Evolutionary conservation across 2,113 vertebrate genomes (phyloP), one percentile per base, ranked within the genome.

Genomic region (Hippocampus mohnikei): DNA sequence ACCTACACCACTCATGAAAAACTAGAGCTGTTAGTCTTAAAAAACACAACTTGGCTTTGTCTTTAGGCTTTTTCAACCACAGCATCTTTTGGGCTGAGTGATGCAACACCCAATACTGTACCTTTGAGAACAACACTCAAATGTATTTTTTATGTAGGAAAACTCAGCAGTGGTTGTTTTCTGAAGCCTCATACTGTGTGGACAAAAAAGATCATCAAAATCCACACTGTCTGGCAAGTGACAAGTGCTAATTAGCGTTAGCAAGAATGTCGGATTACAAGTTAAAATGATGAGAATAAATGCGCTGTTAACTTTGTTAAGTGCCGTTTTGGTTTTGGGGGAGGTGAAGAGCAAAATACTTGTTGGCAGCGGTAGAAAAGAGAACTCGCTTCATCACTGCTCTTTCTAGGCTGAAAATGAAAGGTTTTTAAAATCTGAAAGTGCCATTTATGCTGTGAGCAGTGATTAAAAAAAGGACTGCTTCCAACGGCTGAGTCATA

Each of bases 161-260:
- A 59, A 15, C 13, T 27, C 56, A 15, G 12, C 12, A 27, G 56
- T 15, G 70, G 70, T 67, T 73, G 27, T 62, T 65, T 77, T 72
- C 48, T 73, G 40, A 55, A 75, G 64, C 74, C 52, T 78, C 73
- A 27, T 66, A 62, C 52, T 52, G 40, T 76, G 66, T n/a, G n/a
- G 65, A 75, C 53, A 66, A 59, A 52, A 55, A 66, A 41, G 8
- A 9, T n/a, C 11, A 33, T 16, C 23, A 10, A 0, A 3, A 27
- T 40, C 46, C 46, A 2, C 46, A 1, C 63, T 23, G 29, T 46
- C 29, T 61, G 68, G 70, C 13, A 11, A 3, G 2, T 53, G 41
- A 25, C 46, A 41, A n/a, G n/a, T 0, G n/a, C 27, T 65, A 69
- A 16, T 52, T 8, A 27, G 67, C 58, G 50, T 25, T 25, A 50